phyloP scores from a whole-genome alignment of 1,140 invertebrate species.

The Polypedilum vanderplanki region DNA sequence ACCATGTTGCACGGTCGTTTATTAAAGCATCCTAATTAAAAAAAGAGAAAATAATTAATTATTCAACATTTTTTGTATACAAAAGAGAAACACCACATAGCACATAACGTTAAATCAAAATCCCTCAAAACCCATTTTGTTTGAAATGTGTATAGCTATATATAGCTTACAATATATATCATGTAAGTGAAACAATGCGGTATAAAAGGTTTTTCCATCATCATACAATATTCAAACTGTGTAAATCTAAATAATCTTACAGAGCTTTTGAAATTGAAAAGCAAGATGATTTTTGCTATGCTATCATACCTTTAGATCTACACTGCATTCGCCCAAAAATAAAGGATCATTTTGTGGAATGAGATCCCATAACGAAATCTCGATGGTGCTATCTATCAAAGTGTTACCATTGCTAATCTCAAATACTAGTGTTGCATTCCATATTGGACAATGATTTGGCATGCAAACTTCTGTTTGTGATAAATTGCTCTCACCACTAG shows the following conservation, averaged over 20 bases:
- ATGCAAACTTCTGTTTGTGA: conserved; percentile 74
- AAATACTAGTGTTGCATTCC: conserved; percentile 84
- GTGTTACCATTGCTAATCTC: conserved; percentile 66
- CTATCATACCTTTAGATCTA: conserved; percentile 48
- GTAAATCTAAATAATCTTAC: too few species aligned
- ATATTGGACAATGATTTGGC: conserved; percentile 75
- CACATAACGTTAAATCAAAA: too few species aligned
- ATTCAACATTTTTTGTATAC: conserved; percentile 3
- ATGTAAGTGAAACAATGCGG: too few species aligned
- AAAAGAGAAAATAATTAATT: conserved; percentile 37
- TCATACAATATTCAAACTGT: too few species aligned
- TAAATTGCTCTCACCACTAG: conserved; percentile 61
- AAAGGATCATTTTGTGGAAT: conserved; percentile 70
- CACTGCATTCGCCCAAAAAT: conserved; percentile 75
- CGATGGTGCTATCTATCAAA: conserved; percentile 68
- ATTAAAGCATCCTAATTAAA: conserved; percentile 70
- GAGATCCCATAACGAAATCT: conserved; percentile 81
- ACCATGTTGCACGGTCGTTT: conserved; percentile 80
- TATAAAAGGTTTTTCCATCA: too few species aligned
- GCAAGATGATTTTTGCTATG: not conserved
- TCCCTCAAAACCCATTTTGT: too few species aligned
- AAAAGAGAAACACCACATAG: too few species aligned
- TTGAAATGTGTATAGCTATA: too few species aligned
- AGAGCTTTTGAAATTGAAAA: not conserved
- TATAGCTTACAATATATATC: too few species aligned